Evolutionary conservation across 2,113 vertebrate genomes (phyloP).

Genomic region (Plestiodon gilberti): DNA sequence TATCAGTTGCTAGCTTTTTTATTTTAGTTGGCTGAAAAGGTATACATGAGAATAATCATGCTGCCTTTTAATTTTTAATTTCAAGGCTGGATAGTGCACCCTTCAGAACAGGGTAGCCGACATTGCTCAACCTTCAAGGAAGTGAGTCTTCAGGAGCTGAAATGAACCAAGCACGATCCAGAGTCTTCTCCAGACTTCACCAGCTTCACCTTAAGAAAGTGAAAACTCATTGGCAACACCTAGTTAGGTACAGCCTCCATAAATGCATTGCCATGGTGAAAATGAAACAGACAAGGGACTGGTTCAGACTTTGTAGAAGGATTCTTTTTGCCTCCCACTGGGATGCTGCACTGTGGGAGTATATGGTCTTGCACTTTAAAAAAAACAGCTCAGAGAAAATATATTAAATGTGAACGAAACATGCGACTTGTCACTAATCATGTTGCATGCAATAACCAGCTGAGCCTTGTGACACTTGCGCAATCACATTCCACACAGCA

Average conservation of each 20-base stretch:
- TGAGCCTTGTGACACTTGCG: neutral
- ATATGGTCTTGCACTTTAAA: neutral
- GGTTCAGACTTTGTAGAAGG: neutral
- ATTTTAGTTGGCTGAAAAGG: neutral
- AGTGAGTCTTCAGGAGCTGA: neutral
- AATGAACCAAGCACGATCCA: neutral
- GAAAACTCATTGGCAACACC: neutral
- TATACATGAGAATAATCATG: neutral
- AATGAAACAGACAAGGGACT: neutral
- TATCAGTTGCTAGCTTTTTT: too few species aligned
- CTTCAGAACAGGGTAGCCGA: neutral
- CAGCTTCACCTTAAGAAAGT: neutral
- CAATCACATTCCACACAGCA: neutral
- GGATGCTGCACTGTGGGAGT: neutral
- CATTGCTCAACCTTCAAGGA: neutral
- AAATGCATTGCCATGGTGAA: too few species aligned
- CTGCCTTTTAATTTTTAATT: neutral
- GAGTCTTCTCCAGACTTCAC: neutral
- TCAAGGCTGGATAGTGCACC: neutral
- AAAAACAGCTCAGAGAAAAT: neutral
- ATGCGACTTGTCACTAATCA: neutral
- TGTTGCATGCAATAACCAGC: neutral
- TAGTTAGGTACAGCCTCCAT: neutral
- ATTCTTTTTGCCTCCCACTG: too few species aligned
- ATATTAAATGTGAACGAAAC: too few species aligned